Evolutionary conservation across 2,888 invertebrate species (phyloP).

Genomic region (Oscheius sp.): DNA sequence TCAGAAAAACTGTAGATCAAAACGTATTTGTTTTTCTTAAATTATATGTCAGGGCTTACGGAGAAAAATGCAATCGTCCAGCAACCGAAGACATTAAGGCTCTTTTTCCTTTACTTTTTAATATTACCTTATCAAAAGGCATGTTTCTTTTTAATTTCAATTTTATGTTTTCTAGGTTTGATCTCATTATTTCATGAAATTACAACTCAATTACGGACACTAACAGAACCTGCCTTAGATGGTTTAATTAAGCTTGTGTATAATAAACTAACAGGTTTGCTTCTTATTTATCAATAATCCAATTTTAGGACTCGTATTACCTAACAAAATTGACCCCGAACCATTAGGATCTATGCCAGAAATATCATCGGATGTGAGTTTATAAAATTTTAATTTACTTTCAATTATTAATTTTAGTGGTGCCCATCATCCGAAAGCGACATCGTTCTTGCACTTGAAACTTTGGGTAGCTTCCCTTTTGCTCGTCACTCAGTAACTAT

Average conservation of each 20-base stretch:
- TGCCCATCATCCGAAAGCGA: conserved; percentile 79
- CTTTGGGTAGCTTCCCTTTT: conserved; percentile 85
- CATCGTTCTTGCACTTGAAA: conserved; percentile 88
- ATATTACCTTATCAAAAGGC: conserved; percentile 80
- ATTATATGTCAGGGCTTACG: conserved; percentile 85
- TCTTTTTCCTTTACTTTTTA: conserved; percentile 88
- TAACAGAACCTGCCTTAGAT: conserved; percentile 89
- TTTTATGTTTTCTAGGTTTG: conserved; percentile 76
- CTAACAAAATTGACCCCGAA: conserved; percentile 61
- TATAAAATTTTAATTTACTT: no score
- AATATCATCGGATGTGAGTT: conserved; percentile 1
- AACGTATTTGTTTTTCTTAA: conserved; percentile 92
- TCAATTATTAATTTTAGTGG: background rate
- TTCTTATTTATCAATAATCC: background rate
- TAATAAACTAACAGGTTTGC: conserved; percentile 67
- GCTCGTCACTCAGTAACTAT: conserved; percentile 62
- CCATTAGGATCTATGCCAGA: conserved; percentile 49
- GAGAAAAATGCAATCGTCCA: conserved; percentile 75
- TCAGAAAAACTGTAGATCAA: conserved; percentile 77
- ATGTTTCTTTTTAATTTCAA: background rate
- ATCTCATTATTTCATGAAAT: conserved; percentile 90
- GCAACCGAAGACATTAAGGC: background rate
- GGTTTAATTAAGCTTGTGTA: conserved; percentile 90
- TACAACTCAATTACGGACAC: conserved; percentile 84
- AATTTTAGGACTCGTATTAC: conserved; percentile 42